These are phyloP conservation scores for Nothoprocta perdicaria DNA, from an alignment of 2,113 vertebrate genomes.

Conservation along the genomic window DNA sequence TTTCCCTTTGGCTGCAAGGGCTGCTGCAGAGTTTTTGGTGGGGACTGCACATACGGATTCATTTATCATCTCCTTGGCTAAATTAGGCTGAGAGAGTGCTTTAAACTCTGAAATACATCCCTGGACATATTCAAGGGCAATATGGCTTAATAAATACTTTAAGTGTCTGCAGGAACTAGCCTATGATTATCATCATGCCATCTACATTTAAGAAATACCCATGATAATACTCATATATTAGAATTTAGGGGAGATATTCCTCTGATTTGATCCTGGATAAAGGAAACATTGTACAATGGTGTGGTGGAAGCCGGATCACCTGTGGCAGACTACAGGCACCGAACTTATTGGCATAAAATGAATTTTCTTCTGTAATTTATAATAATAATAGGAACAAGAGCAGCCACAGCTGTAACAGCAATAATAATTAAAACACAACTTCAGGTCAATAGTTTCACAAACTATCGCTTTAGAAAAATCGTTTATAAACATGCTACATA, in stretches of 20 bases:
- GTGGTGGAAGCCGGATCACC: not conserved
- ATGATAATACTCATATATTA: not conserved
- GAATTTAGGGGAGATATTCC: not conserved
- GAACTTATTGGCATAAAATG: slow-evolving; percentile 2
- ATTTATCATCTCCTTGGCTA: not conserved
- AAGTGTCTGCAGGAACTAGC: not conserved
- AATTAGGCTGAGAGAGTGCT: not conserved
- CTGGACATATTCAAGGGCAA: not conserved
- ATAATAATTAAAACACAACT: slow-evolving; percentile 12
- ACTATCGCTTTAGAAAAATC: not conserved
- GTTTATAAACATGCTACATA: not conserved
- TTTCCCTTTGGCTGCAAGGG: slow-evolving; percentile 11
- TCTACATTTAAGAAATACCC: not conserved
- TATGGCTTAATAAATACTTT: slow-evolving; percentile 16
- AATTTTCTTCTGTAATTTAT: slow-evolving; percentile 31
- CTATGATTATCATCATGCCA: not conserved
- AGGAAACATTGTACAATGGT: not conserved
- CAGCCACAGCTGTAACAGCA: not conserved
- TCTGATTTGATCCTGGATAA: not conserved
- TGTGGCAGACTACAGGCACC: not conserved
- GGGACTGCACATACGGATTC: not conserved
- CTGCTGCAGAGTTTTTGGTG: not conserved
- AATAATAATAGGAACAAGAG: not conserved
- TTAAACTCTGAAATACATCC: not conserved
- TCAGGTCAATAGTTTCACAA: not conserved